A percentile compares a stretch with the other conserved stretches of the same genome.
These are phyloP conservation scores for Lagopus leucura DNA, from an alignment of 2,113 vertebrate species.

Conservation along the genomic window DNA sequence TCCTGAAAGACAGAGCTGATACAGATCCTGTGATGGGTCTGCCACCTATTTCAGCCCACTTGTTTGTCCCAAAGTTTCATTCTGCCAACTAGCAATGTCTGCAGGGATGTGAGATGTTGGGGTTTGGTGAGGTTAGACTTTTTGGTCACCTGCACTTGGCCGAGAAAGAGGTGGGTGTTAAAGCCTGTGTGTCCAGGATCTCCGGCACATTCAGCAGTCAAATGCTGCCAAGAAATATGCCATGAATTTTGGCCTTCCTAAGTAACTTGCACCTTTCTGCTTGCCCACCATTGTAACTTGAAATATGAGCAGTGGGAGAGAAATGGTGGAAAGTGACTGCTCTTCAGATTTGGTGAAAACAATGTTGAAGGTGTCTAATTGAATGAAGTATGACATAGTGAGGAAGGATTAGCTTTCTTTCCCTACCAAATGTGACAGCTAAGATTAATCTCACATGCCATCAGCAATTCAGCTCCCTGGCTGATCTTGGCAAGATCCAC, in stretches of 20 bases:
- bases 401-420: background rate
- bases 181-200: fast-evolving
- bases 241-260: background rate
- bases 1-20: background rate
- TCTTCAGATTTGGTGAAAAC: background rate
- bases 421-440: background rate
- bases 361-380: background rate
- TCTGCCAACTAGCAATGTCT: background rate
- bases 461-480: background rate
- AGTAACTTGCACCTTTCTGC: background rate
- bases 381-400: background rate
- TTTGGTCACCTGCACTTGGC: background rate
- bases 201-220: background rate
- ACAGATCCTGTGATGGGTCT: background rate
- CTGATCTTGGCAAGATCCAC: background rate
- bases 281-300: background rate
- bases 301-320: background rate
- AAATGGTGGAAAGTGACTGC: background rate
- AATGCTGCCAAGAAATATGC: background rate
- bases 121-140: background rate
- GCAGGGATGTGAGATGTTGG: fast-evolving
- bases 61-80: background rate
- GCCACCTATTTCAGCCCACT: background rate
- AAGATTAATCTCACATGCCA: background rate
- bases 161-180: background rate